A percentile compares a stretch with the other conserved stretches of the same genome.
phyloP scores from a whole-genome alignment of 2,113 vertebrate genomes.

The Stigmatopora argus region DNA sequence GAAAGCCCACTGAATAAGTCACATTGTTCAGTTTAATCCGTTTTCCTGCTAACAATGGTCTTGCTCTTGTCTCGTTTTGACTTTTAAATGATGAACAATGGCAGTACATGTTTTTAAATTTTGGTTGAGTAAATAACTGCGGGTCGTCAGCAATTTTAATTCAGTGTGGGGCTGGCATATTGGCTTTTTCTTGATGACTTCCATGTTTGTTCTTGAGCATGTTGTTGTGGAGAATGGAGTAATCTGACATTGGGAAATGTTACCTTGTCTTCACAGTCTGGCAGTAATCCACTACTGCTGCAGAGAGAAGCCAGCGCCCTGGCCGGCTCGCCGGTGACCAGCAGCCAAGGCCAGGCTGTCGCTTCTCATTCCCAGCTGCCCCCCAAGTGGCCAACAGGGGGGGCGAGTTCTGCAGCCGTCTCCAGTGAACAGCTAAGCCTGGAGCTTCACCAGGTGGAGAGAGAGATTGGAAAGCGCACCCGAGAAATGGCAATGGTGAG shows the following conservation, averaged over 20 bases:
- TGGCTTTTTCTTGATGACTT: background rate
- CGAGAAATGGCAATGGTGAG: conserved; percentile 90
- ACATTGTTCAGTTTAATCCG: too few species aligned
- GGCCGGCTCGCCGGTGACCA: conserved; percentile 69
- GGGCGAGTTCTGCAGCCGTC: conserved; percentile 55
- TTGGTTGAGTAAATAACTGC: too few species aligned
- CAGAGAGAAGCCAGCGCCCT: conserved; percentile 84
- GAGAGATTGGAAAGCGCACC: conserved; percentile 94
- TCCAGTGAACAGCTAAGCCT: conserved; percentile 95
- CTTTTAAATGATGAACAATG: too few species aligned
- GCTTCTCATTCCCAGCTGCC: conserved; percentile 54
- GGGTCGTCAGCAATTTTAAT: too few species aligned
- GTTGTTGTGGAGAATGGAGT: background rate
- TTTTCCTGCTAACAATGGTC: too few species aligned
- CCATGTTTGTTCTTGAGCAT: background rate
- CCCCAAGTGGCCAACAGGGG: conserved; percentile 84
- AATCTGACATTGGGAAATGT: background rate
- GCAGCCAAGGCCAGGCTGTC: conserved; percentile 52
- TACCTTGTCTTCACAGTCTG: conserved; percentile 65
- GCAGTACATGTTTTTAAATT: too few species aligned
- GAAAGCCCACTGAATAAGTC: too few species aligned
- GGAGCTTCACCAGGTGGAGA: conserved; percentile 94
- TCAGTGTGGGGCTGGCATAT: background rate
- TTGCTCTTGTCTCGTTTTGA: too few species aligned
- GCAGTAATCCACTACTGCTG: conserved; percentile 84